These are phyloP conservation scores for Calyptommatus sinebrachiatus DNA, from an alignment of 2,113 vertebrate species.

Conservation along the genomic window DNA sequence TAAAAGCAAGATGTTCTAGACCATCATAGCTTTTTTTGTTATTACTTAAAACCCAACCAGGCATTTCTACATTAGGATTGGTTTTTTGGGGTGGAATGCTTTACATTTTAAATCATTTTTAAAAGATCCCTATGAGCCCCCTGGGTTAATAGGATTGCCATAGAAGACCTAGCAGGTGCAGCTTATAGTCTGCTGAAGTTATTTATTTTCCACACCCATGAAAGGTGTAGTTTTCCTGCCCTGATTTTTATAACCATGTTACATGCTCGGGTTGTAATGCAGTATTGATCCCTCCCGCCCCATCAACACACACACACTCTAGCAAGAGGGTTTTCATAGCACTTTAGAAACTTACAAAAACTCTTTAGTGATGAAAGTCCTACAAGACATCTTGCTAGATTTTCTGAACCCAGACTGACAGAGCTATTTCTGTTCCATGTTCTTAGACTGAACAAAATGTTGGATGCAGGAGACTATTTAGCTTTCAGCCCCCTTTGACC, in stretches of 20 bases:
- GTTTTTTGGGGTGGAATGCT: background rate
- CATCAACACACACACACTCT: no score
- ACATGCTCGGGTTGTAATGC: background rate
- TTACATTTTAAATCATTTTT: background rate
- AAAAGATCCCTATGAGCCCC: background rate
- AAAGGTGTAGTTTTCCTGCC: no score
- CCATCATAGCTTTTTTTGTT: background rate
- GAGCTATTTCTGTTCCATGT: no score
- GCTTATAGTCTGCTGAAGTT: no score
- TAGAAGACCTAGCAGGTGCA: no score
- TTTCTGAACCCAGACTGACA: no score
- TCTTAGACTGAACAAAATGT: background rate
- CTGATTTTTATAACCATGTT: background rate
- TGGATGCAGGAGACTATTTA: background rate
- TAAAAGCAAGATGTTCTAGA: background rate
- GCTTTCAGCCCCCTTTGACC: background rate
- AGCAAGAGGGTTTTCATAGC: no score
- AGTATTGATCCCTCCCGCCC: background rate
- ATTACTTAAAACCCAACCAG: background rate
- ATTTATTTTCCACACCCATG: no score
- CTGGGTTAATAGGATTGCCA: no score
- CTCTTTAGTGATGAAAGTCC: no score
- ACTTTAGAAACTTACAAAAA: no score
- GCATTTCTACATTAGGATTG: background rate
- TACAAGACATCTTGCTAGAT: no score